Conservation (phyloP, 1,140 invertebrate genomes). For the Bombus confusus region DNA sequence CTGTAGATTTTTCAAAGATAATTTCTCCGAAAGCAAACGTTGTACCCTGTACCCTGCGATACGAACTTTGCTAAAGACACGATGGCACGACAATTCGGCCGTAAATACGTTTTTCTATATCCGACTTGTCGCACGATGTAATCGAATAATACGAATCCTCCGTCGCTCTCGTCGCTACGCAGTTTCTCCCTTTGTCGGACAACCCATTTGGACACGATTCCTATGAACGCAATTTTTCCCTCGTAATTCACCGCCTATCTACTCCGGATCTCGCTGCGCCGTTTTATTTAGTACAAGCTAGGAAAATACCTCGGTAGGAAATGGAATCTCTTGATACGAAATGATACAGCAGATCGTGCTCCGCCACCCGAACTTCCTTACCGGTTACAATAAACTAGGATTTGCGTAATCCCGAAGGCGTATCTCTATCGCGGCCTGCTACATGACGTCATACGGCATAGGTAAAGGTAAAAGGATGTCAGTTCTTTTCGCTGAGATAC, state of each 20-base stretch:
- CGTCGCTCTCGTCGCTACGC: not conserved
- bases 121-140: not conserved
- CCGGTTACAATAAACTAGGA: conserved; percentile 42
- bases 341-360: not conserved
- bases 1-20: not conserved
- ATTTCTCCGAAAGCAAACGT: no score
- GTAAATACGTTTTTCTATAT: no score
- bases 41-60: no score
- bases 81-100: no score
- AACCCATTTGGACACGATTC: not conserved
- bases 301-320: not conserved
- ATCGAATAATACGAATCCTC: not conserved
- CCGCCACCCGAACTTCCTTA: not conserved
- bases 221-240: not conserved
- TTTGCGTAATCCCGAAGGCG: conserved; percentile 20
- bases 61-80: no score
- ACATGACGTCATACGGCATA: not conserved
- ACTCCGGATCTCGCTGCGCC: not conserved
- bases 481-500: not conserved
- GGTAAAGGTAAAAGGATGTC: not conserved
- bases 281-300: not conserved
- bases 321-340: not conserved
- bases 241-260: not conserved
- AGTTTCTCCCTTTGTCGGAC: not conserved
- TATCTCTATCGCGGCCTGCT: conserved; percentile 22